phyloP scores from a whole-genome alignment of 2,888 invertebrate genomes.

The Perithous albicinctus region DNA sequence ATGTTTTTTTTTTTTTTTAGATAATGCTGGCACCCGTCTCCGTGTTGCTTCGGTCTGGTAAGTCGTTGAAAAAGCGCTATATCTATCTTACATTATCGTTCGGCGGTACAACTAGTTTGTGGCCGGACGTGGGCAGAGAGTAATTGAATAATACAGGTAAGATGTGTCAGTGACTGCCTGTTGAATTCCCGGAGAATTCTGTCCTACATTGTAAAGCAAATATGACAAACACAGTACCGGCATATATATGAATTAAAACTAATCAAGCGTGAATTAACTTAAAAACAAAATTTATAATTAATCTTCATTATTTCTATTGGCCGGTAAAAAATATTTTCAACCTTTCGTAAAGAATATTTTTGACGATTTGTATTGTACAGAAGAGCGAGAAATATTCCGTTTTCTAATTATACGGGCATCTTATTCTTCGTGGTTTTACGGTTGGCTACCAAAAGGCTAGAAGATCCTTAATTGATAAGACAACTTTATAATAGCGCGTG shows the following conservation, averaged over 20 bases:
- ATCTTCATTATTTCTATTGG: too few relatives aligned
- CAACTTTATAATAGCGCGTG: not conserved
- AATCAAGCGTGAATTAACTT: constrained; percentile 4
- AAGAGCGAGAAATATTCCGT: not conserved
- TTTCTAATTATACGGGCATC: not conserved
- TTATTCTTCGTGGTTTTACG: constrained; percentile 8
- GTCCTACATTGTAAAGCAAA: constrained; percentile 30
- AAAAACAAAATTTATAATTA: not conserved
- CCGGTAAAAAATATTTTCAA: too few relatives aligned
- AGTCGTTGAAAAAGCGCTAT: not conserved
- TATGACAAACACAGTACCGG: not conserved
- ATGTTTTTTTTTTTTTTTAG: too few relatives aligned
- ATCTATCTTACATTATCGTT: not conserved
- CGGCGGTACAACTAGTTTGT: not conserved
- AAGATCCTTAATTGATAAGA: constrained; percentile 28
- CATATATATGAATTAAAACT: not conserved
- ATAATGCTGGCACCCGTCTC: constrained; percentile 34
- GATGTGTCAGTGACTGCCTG: not conserved
- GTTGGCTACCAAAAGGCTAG: constrained; percentile 9
- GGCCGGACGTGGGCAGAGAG: constrained; percentile 67
- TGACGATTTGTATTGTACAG: not conserved
- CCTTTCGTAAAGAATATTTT: too few relatives aligned
- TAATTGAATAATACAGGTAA: constrained; percentile 70
- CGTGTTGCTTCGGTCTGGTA: not conserved
- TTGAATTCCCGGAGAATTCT: constrained; percentile 5